Evolutionary conservation across 2,888 invertebrate genomes (phyloP), one percentile per base, ranked within the genome.

Genomic region (Phyllotreta cruciferae): DNA sequence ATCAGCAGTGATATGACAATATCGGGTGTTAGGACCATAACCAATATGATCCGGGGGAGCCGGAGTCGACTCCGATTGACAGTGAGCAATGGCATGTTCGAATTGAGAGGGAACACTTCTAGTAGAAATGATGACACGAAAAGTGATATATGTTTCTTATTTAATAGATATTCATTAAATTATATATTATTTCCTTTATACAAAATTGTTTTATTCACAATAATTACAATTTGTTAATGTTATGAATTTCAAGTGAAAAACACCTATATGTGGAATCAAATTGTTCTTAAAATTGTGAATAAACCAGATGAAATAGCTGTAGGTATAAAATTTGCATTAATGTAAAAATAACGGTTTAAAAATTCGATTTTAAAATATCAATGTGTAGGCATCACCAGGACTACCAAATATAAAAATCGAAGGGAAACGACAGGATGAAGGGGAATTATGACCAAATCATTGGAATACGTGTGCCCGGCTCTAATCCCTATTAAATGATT

Each of bases 1-100:
- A 80, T 80, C 80, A 78, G 75, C 67, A 72, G 74, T 77, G 78
- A 78, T 78, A 76, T 75, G 77, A 77, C 78, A 77, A 77, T 78
- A 78, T 78, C 77, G 75, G 77, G 77, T 75, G 78, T 77, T 77
- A 76, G 77, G 73, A 77, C 70, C 76, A 77, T 75, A 77, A 76
- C 77, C 78, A 77, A 78, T 78, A 78, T 77, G 76, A 77, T 77
- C 74, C 76, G 70, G 70, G 70, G 74, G 71, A 71, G 69, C 66
- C 50, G 50, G 58, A 70, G 74, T 66, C 71, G 69, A 70, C 68
- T 66, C 14, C n/a, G 11, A 55, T 24, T 74, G 74, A 75, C 74
- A 72, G 66, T 73, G 74, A 75, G 69, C 70, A 73, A 74, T 73
- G 73, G 70, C 64, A 60, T 64, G 50, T 50, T 50, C 54, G 60